Percentiles rank a stretch among this genome's conserved stretches.
Conservation (phyloP, 2,113 vertebrate genomes). For the Marcusenius ussheri region DNA sequence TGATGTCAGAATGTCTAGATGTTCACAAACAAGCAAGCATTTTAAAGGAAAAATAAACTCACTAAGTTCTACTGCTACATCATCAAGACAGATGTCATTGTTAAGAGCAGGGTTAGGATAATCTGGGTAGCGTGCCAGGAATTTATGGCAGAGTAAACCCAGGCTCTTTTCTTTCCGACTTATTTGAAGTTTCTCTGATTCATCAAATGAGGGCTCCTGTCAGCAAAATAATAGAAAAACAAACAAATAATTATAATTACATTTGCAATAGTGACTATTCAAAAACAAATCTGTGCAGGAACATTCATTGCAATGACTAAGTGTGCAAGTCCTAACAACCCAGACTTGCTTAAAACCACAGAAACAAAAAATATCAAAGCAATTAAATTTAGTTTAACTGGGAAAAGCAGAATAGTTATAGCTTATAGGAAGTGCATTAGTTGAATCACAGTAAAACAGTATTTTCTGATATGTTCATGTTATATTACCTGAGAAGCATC, state of each 20-base stretch:
- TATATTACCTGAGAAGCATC: conserved; percentile 60
- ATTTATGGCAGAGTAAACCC: conserved; percentile 86
- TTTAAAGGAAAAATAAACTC: conserved; percentile 45
- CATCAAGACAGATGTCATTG: conserved; percentile 85
- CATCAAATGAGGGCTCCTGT: conserved; percentile 76
- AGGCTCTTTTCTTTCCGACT: conserved; percentile 95
- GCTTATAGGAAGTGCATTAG: neutral
- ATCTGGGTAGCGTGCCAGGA: conserved; percentile 81
- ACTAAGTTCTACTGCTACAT: conserved; percentile 89
- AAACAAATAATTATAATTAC: neutral
- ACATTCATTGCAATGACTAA: neutral
- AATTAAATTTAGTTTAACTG: neutral
- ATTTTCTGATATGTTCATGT: neutral
- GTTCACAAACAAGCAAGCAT: neutral
- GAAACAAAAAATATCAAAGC: neutral
- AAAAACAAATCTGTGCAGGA: neutral
- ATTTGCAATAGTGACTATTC: neutral
- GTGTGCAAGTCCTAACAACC: neutral
- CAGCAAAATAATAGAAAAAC: neutral
- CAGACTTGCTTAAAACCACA: neutral
- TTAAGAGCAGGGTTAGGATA: conserved; percentile 69
- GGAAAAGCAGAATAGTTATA: neutral
- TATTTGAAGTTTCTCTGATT: conserved; percentile 75
- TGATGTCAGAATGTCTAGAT: neutral
- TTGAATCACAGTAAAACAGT: neutral